Percentiles rank a stretch among this genome's conserved stretches.
phyloP scores from a whole-genome alignment of 2,113 vertebrate genomes.

The Marmota monax region DNA sequence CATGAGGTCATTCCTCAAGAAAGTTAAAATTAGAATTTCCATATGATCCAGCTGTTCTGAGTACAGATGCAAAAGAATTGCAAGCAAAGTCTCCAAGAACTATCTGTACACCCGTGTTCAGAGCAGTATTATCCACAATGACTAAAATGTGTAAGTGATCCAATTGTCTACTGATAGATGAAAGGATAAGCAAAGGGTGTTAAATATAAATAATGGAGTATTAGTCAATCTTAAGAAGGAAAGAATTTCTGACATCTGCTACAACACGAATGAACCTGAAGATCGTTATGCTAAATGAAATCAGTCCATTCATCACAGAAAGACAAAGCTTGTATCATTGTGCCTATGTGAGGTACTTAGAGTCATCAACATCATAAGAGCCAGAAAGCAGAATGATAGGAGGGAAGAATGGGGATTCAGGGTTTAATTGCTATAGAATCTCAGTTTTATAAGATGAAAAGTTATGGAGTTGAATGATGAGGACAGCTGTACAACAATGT shows the following conservation, averaged over 20 bases:
- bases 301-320: not conserved
- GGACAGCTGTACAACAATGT: not conserved
- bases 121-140: not conserved
- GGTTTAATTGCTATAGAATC: not conserved
- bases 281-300: not conserved
- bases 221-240: not conserved
- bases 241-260: not conserved
- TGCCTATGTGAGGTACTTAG: not conserved
- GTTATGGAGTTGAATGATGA: too few species aligned
- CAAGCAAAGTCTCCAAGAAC: not conserved
- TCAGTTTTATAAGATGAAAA: not conserved
- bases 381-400: not conserved
- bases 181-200: not conserved
- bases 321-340: not conserved
- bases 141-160: not conserved
- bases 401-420: not conserved
- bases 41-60: not conserved
- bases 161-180: not conserved
- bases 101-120: not conserved
- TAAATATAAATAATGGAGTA: not conserved
- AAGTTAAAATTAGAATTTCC: not conserved
- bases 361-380: not conserved
- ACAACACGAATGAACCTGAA: not conserved
- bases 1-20: not conserved
- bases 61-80: not conserved